phyloP scores from a whole-genome alignment of 2,113 vertebrate genomes.

The Hipposideros armiger region DNA sequence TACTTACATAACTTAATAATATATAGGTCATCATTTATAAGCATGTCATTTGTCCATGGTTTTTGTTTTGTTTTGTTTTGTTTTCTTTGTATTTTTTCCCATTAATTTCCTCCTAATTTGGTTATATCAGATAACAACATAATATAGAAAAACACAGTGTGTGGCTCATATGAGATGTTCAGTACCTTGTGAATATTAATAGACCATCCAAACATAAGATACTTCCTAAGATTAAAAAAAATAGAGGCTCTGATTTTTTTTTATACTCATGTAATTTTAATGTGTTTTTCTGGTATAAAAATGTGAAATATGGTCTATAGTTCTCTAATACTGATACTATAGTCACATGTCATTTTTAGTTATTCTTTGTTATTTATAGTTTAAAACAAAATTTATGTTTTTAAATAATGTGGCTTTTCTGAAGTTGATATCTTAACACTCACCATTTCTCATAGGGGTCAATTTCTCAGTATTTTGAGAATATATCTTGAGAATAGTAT shows the following conservation, averaged over 20 bases:
- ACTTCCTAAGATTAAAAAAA: neutral
- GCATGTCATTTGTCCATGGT: neutral
- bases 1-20: neutral
- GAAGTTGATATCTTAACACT: neutral
- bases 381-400: constrained; percentile 20
- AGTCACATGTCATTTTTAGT: neutral
- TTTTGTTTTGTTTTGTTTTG: neutral
- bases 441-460: neutral
- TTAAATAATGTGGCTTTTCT: constrained; percentile 22
- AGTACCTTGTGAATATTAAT: neutral
- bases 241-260: neutral
- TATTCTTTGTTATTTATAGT: constrained; percentile 22
- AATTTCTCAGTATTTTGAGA: constrained; percentile 44
- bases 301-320: neutral
- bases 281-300: neutral
- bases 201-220: neutral
- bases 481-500: neutral
- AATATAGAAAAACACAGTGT: neutral
- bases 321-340: neutral
- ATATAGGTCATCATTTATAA: neutral
- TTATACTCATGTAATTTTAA: neutral
- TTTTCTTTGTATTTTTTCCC: neutral
- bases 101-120: constrained; percentile 6
- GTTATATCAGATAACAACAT: neutral
- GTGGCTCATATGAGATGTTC: neutral